These are phyloP conservation scores for Oscheius onirici DNA, from an alignment of 2,888 invertebrate genomes.

Conservation along the genomic window DNA sequence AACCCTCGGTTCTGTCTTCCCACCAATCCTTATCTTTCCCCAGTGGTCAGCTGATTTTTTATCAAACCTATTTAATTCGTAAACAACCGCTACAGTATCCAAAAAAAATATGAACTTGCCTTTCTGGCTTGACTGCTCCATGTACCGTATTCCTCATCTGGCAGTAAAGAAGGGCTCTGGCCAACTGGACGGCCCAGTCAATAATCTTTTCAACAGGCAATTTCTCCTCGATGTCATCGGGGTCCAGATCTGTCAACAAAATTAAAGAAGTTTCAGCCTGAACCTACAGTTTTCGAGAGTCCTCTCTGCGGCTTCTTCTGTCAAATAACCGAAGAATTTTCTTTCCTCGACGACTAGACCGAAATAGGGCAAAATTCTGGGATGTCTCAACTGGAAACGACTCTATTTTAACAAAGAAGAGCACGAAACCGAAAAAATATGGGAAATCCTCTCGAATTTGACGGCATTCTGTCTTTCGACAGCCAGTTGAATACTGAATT, in stretches of 20 bases:
- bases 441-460: not conserved
- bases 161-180: not conserved
- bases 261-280: too few species aligned
- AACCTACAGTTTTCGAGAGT: conserved; percentile 6
- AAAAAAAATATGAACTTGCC: too few species aligned
- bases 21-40: too few species aligned
- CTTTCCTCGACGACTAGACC: not conserved
- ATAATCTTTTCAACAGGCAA: not conserved
- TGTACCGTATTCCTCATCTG: not conserved
- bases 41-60: too few species aligned
- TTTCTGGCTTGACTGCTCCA: not conserved
- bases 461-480: not conserved
- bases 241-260: too few species aligned
- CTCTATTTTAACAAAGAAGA: not conserved
- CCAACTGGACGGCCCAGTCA: not conserved
- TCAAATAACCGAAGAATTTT: not conserved
- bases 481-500: not conserved
- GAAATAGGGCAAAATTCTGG: not conserved
- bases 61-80: too few species aligned
- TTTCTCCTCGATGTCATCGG: not conserved
- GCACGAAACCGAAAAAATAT: not conserved
- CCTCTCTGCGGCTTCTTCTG: not conserved
- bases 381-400: not conserved
- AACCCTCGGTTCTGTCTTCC: too few species aligned
- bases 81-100: too few species aligned